Conservation (phyloP, 2,888 invertebrate species). For the Gryllus longicercus region DNA sequence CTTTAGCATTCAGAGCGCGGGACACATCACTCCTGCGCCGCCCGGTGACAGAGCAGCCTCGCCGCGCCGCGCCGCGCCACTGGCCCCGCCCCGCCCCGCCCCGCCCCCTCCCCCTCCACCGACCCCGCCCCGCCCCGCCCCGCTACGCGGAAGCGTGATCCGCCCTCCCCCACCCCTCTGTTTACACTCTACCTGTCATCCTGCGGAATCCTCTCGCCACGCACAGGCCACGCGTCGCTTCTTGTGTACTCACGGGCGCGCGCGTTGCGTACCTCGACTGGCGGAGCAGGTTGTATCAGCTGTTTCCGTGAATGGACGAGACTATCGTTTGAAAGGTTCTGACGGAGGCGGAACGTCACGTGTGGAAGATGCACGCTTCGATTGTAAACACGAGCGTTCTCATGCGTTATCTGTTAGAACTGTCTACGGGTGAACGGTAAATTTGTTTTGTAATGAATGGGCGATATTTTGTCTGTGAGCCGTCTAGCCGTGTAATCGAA, state of each 20-base stretch:
- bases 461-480: no score
- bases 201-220: not conserved
- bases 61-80: not conserved
- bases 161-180: not conserved
- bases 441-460: no score
- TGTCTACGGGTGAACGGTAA: no score
- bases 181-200: not conserved
- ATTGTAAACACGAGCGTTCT: no score
- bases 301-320: no score
- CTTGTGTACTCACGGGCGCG: not conserved
- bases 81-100: not conserved
- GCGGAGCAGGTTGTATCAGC: not conserved
- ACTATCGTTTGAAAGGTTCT: no score
- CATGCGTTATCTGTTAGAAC: no score
- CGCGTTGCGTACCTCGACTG: not conserved
- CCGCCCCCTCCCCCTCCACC: not conserved
- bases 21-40: not conserved
- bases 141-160: not conserved
- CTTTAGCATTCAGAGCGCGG: slow-evolving; percentile 11
- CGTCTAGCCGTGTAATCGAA: no score
- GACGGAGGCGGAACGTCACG: no score
- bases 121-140: not conserved
- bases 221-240: not conserved
- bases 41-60: not conserved
- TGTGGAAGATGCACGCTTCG: no score